Base-by-base conservation (phyloP, 1,140 invertebrate genomes). In the Euura lappo region DNA sequence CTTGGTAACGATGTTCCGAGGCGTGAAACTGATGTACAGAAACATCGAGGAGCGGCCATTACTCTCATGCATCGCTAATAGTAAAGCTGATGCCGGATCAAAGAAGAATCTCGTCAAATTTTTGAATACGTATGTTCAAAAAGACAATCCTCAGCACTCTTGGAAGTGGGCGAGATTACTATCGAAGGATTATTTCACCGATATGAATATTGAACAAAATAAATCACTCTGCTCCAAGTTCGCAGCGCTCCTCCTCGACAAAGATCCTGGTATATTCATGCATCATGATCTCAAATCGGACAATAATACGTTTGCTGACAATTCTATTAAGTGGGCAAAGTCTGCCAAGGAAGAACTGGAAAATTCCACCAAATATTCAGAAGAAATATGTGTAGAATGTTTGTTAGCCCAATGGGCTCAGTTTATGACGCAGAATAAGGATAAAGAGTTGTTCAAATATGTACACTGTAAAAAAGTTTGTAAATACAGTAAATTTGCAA, bases 161-260 rank as follows among this genome's bases (percentile, higher is more conserved):
- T 60, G 51, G 51, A 60, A 60, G 13, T 60, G 51, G 51, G 51
- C 51, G 51, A 60, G 51, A 60, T 11, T 60, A 60, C 13, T 60
- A n/a, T 60, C 13, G 10, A n/a, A 60, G 13, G 51, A 60, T 60
- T 11, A 11, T 60, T 60, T 60, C 13, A 8, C 8, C 13, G 8
- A 60, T 60, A 11, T 60, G 51, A 60, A 60, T 6, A 60, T 60
- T 60, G 4, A 1, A 11, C 8, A 60, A n/a, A 60, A 60, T 60
- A 3, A 60, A 60, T 60, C 51, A 11, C 2, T 60, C 13, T 60
- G 51, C 13, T 60, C 51, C 2, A 60, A 60, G 51, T n/a, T 60
- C 13, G 51, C 51, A 6, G 3, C 51, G 13, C 13, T 60, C 10
- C 51, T 60, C 51, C 10, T 3, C 51, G 13, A 60, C 3, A 60